phyloP scores from a whole-genome alignment of 2,113 vertebrate genomes.

The Oreochromis aureus region DNA sequence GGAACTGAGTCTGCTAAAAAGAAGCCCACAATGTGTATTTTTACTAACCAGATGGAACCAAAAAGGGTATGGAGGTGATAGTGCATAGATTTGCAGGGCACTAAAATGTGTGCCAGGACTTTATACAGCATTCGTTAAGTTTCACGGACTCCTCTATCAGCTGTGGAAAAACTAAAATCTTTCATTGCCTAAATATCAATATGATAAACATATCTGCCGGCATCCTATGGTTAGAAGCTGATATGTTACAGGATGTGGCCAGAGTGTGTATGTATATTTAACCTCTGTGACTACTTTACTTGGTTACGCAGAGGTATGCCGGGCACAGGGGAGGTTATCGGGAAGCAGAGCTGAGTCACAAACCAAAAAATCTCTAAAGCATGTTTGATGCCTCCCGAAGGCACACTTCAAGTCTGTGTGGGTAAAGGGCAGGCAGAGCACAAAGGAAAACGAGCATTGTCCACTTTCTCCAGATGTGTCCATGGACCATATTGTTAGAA shows the following conservation, averaged over 20 bases:
- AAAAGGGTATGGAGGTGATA: slow-evolving; percentile 27
- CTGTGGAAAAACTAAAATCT: slow-evolving; percentile 54
- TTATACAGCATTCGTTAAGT: slow-evolving; percentile 58
- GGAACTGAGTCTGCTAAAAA: slow-evolving; percentile 12
- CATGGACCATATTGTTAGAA: neutral
- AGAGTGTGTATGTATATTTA: neutral
- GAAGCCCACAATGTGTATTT: neutral
- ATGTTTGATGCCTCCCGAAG: slow-evolving; percentile 41
- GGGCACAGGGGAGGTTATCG: neutral
- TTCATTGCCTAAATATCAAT: slow-evolving; percentile 73
- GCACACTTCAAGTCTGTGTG: slow-evolving; percentile 66
- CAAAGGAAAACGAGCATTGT: neutral
- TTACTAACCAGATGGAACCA: slow-evolving; percentile 40
- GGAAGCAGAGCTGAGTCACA: neutral
- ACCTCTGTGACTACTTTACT: slow-evolving; percentile 33
- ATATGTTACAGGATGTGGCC: slow-evolving; percentile 60
- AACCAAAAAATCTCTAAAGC: slow-evolving; percentile 39
- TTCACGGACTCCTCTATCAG: slow-evolving; percentile 53
- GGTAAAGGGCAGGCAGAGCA: slow-evolving; percentile 23
- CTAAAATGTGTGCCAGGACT: slow-evolving; percentile 58
- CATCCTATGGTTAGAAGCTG: slow-evolving; percentile 55
- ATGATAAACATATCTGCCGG: slow-evolving; percentile 75
- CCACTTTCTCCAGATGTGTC: slow-evolving; percentile 27
- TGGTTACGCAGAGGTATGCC: slow-evolving; percentile 23
- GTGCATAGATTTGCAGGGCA: slow-evolving; percentile 74